Conservation (phyloP, 2,797 vertebrate genomes). For the Helicolenus hilgendorfi region DNA sequence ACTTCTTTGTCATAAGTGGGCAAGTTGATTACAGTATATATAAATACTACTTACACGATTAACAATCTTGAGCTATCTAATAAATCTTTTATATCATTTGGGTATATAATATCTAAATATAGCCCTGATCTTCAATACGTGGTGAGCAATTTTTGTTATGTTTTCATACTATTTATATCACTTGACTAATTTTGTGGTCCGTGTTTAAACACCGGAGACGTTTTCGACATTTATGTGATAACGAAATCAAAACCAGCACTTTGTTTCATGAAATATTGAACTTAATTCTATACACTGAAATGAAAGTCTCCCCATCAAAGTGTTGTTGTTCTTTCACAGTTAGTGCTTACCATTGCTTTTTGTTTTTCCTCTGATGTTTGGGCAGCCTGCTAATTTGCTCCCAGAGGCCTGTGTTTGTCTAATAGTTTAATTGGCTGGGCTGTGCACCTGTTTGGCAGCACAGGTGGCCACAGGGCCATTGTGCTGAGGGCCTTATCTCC, state of each 20-base stretch:
- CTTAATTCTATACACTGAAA: conserved; percentile 5
- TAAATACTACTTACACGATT: neutral
- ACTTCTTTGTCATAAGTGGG: neutral
- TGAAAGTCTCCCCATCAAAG: conserved; percentile 60
- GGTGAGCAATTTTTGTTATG: neutral
- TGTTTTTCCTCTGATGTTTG: conserved; percentile 77
- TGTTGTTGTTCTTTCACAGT: conserved; percentile 59
- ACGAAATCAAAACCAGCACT: neutral
- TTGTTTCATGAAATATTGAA: neutral
- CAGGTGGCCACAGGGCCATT: conserved; percentile 87
- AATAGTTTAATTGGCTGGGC: conserved; percentile 90
- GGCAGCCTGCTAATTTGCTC: conserved; percentile 86
- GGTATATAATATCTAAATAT: neutral
- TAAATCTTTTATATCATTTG: neutral
- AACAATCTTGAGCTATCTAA: neutral
- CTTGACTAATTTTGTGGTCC: neutral
- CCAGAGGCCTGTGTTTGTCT: conserved; percentile 88
- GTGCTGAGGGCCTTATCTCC: conserved; percentile 83
- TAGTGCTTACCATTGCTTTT: conserved; percentile 78
- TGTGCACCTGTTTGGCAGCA: conserved; percentile 88
- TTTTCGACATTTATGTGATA: neutral
- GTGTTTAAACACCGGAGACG: neutral
- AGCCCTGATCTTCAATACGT: neutral
- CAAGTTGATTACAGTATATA: neutral
- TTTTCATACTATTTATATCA: neutral